A percentile compares a stretch with the other conserved stretches of the same genome.
These are phyloP conservation scores for Lutraria rhynchaena DNA, from an alignment of 1,140 invertebrate species.

Conservation along the genomic window DNA sequence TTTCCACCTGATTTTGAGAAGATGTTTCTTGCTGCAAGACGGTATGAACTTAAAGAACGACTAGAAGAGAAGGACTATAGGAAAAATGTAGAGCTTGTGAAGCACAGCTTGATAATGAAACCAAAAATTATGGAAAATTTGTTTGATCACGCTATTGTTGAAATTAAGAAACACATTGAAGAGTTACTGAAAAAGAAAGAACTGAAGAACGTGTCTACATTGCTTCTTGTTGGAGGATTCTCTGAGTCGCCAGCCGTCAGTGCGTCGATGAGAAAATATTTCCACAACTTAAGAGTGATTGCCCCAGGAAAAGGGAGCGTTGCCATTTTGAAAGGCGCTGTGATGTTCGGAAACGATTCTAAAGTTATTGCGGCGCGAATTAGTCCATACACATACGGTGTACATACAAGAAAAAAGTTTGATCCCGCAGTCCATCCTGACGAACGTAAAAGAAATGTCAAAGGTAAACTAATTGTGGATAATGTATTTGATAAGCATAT, in stretches of 20 bases:
- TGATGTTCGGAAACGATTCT: slow-evolving; percentile 49
- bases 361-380: slow-evolving; percentile 39
- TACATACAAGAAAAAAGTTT: slow-evolving; percentile 34
- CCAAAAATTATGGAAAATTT: slow-evolving; percentile 14
- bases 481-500: slow-evolving; percentile 48
- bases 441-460: neutral
- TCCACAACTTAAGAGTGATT: slow-evolving; percentile 15
- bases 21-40: slow-evolving; percentile 4
- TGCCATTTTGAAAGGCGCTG: slow-evolving; percentile 52
- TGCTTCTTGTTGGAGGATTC: slow-evolving; percentile 54
- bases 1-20: slow-evolving; percentile 15
- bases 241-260: slow-evolving; percentile 37
- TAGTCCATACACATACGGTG: slow-evolving; percentile 48
- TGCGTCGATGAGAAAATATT: slow-evolving; percentile 5
- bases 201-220: slow-evolving; percentile 26
- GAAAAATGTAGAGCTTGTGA: slow-evolving; percentile 12
- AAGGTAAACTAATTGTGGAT: slow-evolving; percentile 23
- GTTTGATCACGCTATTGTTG: slow-evolving; percentile 21
- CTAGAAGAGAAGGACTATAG: slow-evolving; percentile 10
- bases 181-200: neutral
- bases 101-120: slow-evolving; percentile 24
- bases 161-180: slow-evolving; percentile 39
- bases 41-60: slow-evolving; percentile 3
- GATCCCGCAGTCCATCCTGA: neutral
- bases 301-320: slow-evolving; percentile 31